A percentile compares a stretch with the other conserved stretches of the same genome.
These are phyloP conservation scores for Ectobius pallidus DNA, from an alignment of 2,888 invertebrate species.

Conservation along the genomic window DNA sequence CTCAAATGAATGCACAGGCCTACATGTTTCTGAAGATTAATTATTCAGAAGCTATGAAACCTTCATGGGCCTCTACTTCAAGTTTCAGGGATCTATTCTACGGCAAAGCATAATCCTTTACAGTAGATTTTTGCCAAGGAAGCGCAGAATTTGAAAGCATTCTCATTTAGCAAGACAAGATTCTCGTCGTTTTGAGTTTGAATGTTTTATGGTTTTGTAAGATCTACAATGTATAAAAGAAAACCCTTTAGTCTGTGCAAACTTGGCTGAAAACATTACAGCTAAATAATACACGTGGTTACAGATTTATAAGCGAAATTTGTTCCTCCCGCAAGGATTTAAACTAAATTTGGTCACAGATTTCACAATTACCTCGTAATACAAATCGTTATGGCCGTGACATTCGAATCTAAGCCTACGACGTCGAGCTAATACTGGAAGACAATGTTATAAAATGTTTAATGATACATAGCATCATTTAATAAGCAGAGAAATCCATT, in stretches of 20 bases:
- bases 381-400: too few relatives aligned
- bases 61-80: not conserved
- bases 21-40: too few relatives aligned
- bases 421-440: too few relatives aligned
- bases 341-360: not conserved
- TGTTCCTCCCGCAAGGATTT: not conserved
- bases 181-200: not conserved
- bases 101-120: not conserved
- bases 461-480: too few relatives aligned
- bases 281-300: not conserved
- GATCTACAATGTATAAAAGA: not conserved
- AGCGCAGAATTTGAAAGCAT: not conserved
- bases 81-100: conserved; percentile 1
- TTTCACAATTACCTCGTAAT: not conserved
- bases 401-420: too few relatives aligned
- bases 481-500: too few relatives aligned
- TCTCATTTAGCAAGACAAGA: conserved; percentile 5
- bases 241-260: not conserved
- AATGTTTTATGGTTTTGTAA: not conserved
- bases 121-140: not conserved
- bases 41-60: conserved; percentile 17
- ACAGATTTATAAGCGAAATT: not conserved
- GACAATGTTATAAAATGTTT: too few relatives aligned
- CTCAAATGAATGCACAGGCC: too few relatives aligned
- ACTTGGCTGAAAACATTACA: not conserved